Conservation (phyloP, 2,797 vertebrate genomes). For the Chaunax sp. region DNA sequence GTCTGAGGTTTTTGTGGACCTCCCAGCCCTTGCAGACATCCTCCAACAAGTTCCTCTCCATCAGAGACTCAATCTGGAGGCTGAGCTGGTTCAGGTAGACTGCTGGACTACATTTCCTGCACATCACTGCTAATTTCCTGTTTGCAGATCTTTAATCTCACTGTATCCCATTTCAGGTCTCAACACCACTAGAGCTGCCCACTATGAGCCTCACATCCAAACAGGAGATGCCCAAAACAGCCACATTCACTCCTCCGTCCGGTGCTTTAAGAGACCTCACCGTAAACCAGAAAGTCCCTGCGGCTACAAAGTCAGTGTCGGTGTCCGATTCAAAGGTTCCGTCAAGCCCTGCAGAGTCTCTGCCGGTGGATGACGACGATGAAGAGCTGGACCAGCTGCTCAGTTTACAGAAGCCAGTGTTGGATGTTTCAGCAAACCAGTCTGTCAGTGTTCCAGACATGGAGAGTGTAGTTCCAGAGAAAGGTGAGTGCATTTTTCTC, state of each 20-base stretch:
- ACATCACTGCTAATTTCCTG: no score
- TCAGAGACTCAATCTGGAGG: slow-evolving; percentile 88
- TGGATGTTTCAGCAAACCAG: slow-evolving; percentile 15
- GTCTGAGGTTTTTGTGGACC: slow-evolving; percentile 85
- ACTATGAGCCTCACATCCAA: slow-evolving; percentile 72
- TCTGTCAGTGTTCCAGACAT: neutral
- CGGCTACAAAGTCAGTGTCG: neutral
- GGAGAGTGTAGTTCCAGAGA: slow-evolving; percentile 3
- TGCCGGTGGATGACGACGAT: slow-evolving; percentile 77
- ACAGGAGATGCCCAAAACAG: slow-evolving; percentile 62
- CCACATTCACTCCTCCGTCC: slow-evolving; percentile 65
- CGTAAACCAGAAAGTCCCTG: slow-evolving; percentile 7
- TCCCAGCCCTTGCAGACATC: slow-evolving; percentile 84
- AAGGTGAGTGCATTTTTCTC: slow-evolving; percentile 49
- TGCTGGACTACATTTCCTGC: neutral
- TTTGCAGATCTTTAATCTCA: neutral
- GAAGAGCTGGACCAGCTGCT: slow-evolving; percentile 92
- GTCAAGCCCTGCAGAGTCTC: slow-evolving; percentile 6
- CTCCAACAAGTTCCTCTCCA: slow-evolving; percentile 91
- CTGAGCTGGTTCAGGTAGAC: slow-evolving; percentile 89
- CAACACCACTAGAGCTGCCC: slow-evolving; percentile 87
- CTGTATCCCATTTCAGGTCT: slow-evolving; percentile 72
- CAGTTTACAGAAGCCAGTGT: slow-evolving; percentile 81
- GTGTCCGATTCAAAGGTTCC: slow-evolving; percentile 10
- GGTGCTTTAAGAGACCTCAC: slow-evolving; percentile 18